Conservation (phyloP, 1,140 invertebrate genomes). For the Lucilia sericata region DNA sequence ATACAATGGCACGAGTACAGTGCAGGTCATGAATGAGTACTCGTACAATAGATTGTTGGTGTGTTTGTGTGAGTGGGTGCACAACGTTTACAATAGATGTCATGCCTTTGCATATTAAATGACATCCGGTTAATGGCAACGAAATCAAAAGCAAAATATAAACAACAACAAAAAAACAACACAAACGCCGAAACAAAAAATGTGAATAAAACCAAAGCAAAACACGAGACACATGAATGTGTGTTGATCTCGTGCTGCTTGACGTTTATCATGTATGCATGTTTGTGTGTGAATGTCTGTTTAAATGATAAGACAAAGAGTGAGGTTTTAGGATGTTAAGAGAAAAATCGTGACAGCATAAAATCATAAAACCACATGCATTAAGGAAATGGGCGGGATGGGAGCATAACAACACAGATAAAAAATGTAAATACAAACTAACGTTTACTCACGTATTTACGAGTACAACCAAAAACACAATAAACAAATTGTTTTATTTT, state of each 20-base stretch:
- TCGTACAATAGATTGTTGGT: neutral
- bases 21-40: slow-evolving; percentile 1
- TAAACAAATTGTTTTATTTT: neutral
- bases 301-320: neutral
- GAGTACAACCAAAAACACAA: neutral
- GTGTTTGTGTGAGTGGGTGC: neutral
- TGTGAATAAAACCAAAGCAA: neutral
- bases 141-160: neutral
- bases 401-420: slow-evolving; percentile 33
- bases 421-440: neutral
- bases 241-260: no score
- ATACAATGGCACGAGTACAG: neutral
- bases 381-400: neutral
- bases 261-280: neutral
- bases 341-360: neutral
- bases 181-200: neutral
- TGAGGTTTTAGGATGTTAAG: neutral
- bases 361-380: neutral
- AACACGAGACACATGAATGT: neutral
- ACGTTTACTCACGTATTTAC: neutral
- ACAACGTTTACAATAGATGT: neutral
- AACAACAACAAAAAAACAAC: neutral
- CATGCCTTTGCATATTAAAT: slow-evolving; percentile 20
- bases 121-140: slow-evolving; percentile 9
- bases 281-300: neutral